These are phyloP conservation scores for Nipponia nippon DNA, from an alignment of 2,113 vertebrate species.

Conservation along the genomic window DNA sequence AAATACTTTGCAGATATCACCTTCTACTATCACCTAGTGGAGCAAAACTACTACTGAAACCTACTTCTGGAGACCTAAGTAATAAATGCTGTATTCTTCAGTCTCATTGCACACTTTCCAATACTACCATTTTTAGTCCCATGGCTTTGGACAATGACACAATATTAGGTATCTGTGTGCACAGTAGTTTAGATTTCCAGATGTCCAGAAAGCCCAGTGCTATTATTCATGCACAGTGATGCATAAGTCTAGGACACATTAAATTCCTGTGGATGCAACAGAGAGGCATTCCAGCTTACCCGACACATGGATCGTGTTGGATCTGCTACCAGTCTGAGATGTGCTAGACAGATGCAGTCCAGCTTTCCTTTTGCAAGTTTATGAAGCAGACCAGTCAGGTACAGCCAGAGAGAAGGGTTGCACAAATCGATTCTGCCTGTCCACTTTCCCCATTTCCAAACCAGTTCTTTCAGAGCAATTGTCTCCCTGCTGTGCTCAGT, in stretches of 20 bases:
- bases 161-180: neutral
- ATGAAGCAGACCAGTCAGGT: neutral
- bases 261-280: neutral
- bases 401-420: neutral
- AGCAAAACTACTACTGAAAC: neutral
- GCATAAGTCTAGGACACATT: neutral
- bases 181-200: neutral
- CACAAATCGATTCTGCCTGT: neutral
- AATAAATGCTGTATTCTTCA: neutral
- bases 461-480: neutral
- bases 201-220: neutral
- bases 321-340: neutral
- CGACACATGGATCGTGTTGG: fast-evolving
- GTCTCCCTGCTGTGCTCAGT: neutral
- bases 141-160: neutral
- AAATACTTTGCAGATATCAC: neutral
- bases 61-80: neutral
- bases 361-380: neutral
- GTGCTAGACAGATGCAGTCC: neutral
- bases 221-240: neutral
- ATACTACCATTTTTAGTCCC: neutral
- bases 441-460: neutral
- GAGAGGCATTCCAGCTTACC: neutral
- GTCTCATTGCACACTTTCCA: neutral
- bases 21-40: neutral